Evolutionary conservation across 2,888 invertebrate species (phyloP), one percentile per base, ranked within the genome.

Genomic region (Lepas anatifera): DNA sequence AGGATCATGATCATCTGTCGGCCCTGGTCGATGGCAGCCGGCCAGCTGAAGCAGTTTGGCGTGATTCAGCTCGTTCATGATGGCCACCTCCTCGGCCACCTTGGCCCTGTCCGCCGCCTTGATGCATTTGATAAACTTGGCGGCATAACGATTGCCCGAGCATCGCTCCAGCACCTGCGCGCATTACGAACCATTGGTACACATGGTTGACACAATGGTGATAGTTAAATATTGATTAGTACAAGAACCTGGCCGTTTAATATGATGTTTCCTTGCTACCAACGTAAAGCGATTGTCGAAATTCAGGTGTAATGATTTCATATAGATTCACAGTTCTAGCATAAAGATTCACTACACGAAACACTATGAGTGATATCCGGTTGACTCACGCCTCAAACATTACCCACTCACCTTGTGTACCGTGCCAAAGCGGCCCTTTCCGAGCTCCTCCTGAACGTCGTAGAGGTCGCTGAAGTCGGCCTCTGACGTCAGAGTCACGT

Each of bases 61-160:
- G 81, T 96, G 95, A 71, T 81, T 86, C 69, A 97, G 81, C 32
- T 85, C 82, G 76, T 89, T 90, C 92, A 96, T 92, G 72, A 95
- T 89, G 72, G 87, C 87, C 70, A 93, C 89, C 81, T 95, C 95
- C 72, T 89, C 87, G 70, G 86, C 82, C 10, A 91, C 90, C 77
- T 89, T 88, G 72, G 89, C 86, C 71, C 87, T 85, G 78, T 90
- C 90, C 73, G 87, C 86, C 18, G 85, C 80, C 73, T 87, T 88
- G 58, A 88, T 85, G 73, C 89, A 89, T 76, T 87, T 86, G 22
- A 93, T 85, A 75, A 90, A 85, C 80, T 95, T 95, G 8, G 92
- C 94, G 0, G 95, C 95, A 76, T 88, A 86, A 73, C 85, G 84
- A 68, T 85, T 84, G 13, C 83, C 83, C 0, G 85, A 84, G 2